phyloP scores from a whole-genome alignment of 1,140 invertebrate genomes.

The Cydia splendana region DNA sequence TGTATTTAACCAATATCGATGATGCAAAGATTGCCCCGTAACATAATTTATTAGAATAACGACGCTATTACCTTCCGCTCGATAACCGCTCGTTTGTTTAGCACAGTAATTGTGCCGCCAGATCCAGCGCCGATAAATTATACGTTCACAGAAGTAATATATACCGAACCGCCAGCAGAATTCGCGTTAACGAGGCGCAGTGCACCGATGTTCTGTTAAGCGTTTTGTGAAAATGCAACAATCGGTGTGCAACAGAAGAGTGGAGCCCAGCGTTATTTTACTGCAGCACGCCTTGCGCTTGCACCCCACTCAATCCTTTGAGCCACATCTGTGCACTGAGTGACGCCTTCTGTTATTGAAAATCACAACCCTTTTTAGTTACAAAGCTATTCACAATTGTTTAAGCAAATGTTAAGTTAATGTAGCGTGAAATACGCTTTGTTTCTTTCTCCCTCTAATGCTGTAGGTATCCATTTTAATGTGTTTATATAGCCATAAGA shows the following conservation, averaged over 20 bases:
- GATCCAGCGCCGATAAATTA: constrained; percentile 57
- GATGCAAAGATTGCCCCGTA: constrained; percentile 36
- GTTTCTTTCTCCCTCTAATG: constrained; percentile 7
- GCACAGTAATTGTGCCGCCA: constrained; percentile 55
- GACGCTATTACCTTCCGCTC: constrained; percentile 38
- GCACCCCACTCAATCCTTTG: constrained; percentile 41
- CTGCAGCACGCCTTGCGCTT: constrained; percentile 27
- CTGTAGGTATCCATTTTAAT: constrained; percentile 2
- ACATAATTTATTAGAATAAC: constrained; percentile 41
- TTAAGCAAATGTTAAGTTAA: constrained; percentile 26
- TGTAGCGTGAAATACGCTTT: constrained; percentile 18
- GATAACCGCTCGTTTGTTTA: constrained; percentile 60
- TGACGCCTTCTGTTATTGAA: constrained; percentile 55
- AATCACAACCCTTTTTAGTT: constrained; percentile 55
- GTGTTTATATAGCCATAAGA: constrained; percentile 15
- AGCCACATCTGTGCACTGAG: constrained; percentile 55
- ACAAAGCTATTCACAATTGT: constrained; percentile 17
- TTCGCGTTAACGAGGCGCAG: constrained; percentile 48
- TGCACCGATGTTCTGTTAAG: constrained; percentile 31
- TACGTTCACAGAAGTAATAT: constrained; percentile 55
- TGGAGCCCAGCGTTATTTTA: constrained; percentile 27
- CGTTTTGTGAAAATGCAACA: constrained; percentile 7
- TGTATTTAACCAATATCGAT: constrained; percentile 30
- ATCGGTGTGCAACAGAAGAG: constrained; percentile 19
- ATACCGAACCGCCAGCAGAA: constrained; percentile 47